Percentiles rank a stretch among this genome's conserved stretches.
Conservation (phyloP, 2,888 invertebrate species). For the Acrobasis suavella region DNA sequence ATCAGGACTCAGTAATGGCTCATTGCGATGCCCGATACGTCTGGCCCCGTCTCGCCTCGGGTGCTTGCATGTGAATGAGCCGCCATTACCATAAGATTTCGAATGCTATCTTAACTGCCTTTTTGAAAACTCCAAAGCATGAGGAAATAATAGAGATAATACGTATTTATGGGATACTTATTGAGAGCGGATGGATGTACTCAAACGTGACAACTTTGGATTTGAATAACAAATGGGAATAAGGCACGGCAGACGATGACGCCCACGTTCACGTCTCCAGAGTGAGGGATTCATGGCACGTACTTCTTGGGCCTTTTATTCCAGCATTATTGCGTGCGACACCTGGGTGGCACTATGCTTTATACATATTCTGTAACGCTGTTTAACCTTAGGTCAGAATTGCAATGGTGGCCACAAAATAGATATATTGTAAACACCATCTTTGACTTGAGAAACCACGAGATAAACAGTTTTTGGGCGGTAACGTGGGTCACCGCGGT, state of each 20-base stretch:
- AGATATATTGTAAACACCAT: too few species aligned
- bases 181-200: conserved; percentile 2
- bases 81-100: conserved; percentile 39
- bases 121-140: conserved; percentile 31
- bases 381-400: too few species aligned
- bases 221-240: conserved; percentile 9
- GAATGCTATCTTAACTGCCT: conserved; percentile 27
- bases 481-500: too few species aligned
- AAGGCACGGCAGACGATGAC: neutral
- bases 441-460: too few species aligned
- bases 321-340: neutral
- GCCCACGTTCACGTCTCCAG: neutral
- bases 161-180: conserved; percentile 10
- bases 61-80: conserved; percentile 60
- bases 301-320: neutral
- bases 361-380: too few species aligned
- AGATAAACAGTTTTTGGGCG: too few species aligned
- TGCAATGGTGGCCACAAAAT: too few species aligned
- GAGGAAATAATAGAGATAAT: conserved; percentile 19
- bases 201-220: conserved; percentile 6
- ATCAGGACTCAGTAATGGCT: conserved; percentile 28
- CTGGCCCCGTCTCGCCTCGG: conserved; percentile 56
- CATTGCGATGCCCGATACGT: conserved; percentile 64
- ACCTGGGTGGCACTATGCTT: conserved; percentile 4
- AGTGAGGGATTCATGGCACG: conserved; percentile 1